Evolutionary conservation across 2,888 invertebrate genomes (phyloP).

Genomic region (Cordilura impudica): DNA sequence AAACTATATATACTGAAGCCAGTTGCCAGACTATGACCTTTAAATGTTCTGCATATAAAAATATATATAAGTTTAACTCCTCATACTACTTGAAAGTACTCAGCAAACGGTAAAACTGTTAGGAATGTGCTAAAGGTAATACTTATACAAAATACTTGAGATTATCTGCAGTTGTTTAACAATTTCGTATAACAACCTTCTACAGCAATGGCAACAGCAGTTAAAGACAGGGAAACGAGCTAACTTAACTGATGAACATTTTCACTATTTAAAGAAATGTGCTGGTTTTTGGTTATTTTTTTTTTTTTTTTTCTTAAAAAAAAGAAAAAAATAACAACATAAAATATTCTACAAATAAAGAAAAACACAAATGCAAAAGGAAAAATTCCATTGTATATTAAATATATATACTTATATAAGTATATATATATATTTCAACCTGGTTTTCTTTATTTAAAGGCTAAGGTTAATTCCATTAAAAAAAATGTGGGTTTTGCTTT

Average conservation of each 20-base stretch:
- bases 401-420: neutral
- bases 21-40: too few relatives aligned
- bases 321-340: slow-evolving; percentile 5
- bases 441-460: slow-evolving; percentile 4
- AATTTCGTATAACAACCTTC: slow-evolving; percentile 1
- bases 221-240: neutral
- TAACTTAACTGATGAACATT: neutral
- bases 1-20: too few relatives aligned
- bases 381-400: neutral
- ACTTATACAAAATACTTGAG: slow-evolving; percentile 38
- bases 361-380: neutral
- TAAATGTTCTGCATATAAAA: too few relatives aligned
- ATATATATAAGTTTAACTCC: too few relatives aligned
- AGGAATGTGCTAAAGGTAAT: slow-evolving; percentile 8
- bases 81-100: too few relatives aligned
- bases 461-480: slow-evolving; percentile 35
- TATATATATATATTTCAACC: neutral
- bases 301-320: too few relatives aligned
- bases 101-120: neutral
- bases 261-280: slow-evolving; percentile 13
- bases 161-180: slow-evolving; percentile 50
- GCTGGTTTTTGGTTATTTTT: too few relatives aligned
- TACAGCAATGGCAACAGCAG: neutral
- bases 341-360: neutral
- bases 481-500: neutral